These are phyloP conservation scores for Vanessa tameamea DNA, from an alignment of 1,140 invertebrate species.

Conservation along the genomic window DNA sequence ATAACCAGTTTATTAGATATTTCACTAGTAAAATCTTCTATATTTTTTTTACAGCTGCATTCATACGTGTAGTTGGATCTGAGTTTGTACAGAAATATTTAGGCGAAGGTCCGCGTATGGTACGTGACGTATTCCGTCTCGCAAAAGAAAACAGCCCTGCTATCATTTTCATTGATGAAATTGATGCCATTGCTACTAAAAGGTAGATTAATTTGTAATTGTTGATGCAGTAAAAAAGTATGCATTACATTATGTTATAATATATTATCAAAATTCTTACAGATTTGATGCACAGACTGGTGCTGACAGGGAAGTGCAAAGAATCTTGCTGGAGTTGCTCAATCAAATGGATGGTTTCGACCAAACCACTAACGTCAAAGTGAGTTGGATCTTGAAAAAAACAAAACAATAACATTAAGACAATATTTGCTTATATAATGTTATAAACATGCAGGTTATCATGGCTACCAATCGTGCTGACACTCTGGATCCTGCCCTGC, in stretches of 20 bases:
- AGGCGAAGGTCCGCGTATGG: conserved; percentile 99
- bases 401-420: too few species aligned
- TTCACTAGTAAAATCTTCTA: too few species aligned
- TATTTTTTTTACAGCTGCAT: conserved; percentile 86
- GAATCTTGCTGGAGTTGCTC: conserved; percentile 97
- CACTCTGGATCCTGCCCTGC: conserved; percentile 97
- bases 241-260: too few species aligned
- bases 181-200: conserved; percentile 99
- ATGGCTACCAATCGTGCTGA: conserved; percentile 99
- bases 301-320: conserved; percentile 99
- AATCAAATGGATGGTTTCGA: conserved; percentile 99
- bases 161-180: conserved; percentile 99
- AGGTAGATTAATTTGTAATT: conserved; percentile 73
- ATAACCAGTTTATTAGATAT: too few species aligned
- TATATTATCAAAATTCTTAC: conserved; percentile 16
- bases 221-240: too few species aligned
- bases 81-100: conserved; percentile 99
- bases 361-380: conserved; percentile 99
- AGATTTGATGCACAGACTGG: conserved; percentile 98
- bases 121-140: conserved; percentile 98
- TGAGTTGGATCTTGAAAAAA: conserved; percentile 55
- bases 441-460: conserved; percentile 88
- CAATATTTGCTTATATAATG: too few species aligned
- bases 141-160: conserved; percentile 99
- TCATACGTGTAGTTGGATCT: conserved; percentile 99